These are phyloP conservation scores for Nyctibius bracteatus DNA, from an alignment of 2,113 vertebrate genomes.

Conservation along the genomic window DNA sequence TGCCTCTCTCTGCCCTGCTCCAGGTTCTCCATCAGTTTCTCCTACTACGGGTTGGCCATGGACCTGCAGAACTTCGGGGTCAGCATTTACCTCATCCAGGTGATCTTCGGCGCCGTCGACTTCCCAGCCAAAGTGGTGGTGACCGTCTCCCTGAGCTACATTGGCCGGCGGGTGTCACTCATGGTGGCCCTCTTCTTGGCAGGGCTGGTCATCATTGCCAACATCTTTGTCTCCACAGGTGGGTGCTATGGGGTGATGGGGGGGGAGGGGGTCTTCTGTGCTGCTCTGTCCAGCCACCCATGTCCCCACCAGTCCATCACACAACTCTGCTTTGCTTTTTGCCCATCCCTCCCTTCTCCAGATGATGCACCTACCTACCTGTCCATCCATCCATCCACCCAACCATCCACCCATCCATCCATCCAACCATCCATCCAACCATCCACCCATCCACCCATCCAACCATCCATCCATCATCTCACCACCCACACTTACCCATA, in stretches of 20 bases:
- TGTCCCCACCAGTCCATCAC: not conserved
- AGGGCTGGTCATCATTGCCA: conserved; percentile 67
- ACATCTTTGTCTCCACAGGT: conserved; percentile 86
- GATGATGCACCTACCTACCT: not conserved
- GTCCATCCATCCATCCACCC: not conserved
- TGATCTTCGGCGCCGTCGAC: conserved; percentile 88
- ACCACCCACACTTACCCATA: too few species aligned
- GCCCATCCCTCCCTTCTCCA: not conserved
- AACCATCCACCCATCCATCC: not conserved
- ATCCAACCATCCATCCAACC: too few species aligned
- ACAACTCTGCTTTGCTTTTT: not conserved
- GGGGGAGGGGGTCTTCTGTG: not conserved
- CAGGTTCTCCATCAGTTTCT: conserved; percentile 89
- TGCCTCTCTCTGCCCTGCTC: not conserved
- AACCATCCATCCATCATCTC: too few species aligned
- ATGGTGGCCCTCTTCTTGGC: conserved; percentile 74
- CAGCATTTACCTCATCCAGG: conserved; percentile 89
- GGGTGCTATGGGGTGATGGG: not conserved
- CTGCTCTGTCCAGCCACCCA: accelerated
- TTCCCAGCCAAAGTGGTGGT: conserved; percentile 84
- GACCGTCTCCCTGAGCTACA: conserved; percentile 75
- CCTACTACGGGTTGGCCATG: conserved; percentile 91
- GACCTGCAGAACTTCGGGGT: conserved; percentile 92
- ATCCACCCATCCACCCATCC: not conserved
- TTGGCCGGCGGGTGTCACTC: conserved; percentile 82